phyloP scores from a whole-genome alignment of 2,888 invertebrate species.

The Melieria picta region DNA sequence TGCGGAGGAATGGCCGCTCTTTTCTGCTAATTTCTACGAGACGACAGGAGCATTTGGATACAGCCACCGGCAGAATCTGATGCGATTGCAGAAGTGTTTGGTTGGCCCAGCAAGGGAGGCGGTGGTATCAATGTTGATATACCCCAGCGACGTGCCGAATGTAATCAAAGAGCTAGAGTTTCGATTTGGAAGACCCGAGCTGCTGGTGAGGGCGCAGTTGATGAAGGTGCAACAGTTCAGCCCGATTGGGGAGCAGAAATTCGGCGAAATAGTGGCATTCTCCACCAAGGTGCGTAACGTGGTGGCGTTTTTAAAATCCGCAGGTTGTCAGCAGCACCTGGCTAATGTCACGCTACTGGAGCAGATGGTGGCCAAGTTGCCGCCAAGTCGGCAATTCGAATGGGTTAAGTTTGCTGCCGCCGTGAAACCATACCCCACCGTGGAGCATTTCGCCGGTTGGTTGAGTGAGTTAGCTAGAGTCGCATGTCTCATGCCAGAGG shows the following conservation, averaged over 20 bases:
- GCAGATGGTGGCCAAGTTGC: conserved; percentile 24
- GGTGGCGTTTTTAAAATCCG: conserved; percentile 32
- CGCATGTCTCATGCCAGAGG: conserved; percentile 25
- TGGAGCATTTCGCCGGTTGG: conserved; percentile 21
- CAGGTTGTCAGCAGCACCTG: conserved; percentile 35
- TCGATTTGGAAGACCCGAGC: conserved; percentile 37
- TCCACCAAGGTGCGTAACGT: conserved; percentile 33
- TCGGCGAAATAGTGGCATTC: conserved; percentile 30
- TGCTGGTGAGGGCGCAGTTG: conserved; percentile 31
- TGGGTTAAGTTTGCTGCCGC: conserved; percentile 13
- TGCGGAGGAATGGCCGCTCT: conserved; percentile 35
- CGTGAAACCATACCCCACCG: background rate
- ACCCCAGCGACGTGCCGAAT: conserved; percentile 28
- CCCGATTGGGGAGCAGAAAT: conserved; percentile 14
- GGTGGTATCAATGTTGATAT: conserved; percentile 34
- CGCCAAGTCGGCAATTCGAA: background rate
- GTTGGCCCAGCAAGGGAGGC: conserved; percentile 30
- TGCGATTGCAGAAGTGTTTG: conserved; percentile 33
- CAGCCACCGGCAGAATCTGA: conserved; percentile 33
- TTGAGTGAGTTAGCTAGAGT: conserved; percentile 18
- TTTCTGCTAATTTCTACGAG: conserved; percentile 31
- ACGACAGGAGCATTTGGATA: conserved; percentile 28
- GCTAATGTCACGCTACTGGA: conserved; percentile 31
- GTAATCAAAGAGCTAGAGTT: conserved; percentile 32
- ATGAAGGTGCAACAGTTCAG: conserved; percentile 24